Evolutionary conservation across 2,888 invertebrate genomes (phyloP), one percentile per base, ranked within the genome.

Genomic region (Epirrhoe alternata): DNA sequence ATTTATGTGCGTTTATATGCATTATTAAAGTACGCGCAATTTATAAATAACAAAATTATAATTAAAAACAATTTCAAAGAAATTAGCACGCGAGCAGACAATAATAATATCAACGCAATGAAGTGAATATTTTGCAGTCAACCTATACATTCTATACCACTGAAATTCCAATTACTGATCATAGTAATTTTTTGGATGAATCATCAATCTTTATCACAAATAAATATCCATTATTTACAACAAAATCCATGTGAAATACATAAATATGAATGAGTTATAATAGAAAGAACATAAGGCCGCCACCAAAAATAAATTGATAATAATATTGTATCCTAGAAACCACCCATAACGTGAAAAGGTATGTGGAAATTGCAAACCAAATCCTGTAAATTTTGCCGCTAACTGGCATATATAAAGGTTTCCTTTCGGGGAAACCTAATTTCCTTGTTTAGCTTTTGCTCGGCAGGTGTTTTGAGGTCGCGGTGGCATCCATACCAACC

Each of bases 391-490:
- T 55, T 63, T 49, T 49, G 54, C 61, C 61, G 56, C 16, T 53
- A 17, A 42, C 7, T 49, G 61, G 64, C 52, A 58, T 64, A 16
- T 65, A 33, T 69, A 62, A 71, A 52, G 68, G 72, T 72, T 71
- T 72, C 64, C 71, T 66, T 47, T 54, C 52, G 47, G 50, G 69
- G 72, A 66, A 70, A 57, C 70, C 66, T 57, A 52, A 64, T 71
- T 61, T 66, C 55, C 58, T 71, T 74, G 72, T 74, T 74, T 50
- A 69, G 71, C 67, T 74, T 74, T 66, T 74, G 52, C 66, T 72
- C 68, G 62, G 61, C 74, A 74, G 74, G 70, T 69, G 65, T 61
- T 68, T 69, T 58, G 68, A 67, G 69, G 61, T 72, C 64, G 68
- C 68, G 64, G 69, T 68, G 55, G 67, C 70, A 57, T 70, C 58